Evolutionary conservation across 2,888 invertebrate species (phyloP), one percentile per base, ranked within the genome.

Genomic region (Cryptocephalus moraei): DNA sequence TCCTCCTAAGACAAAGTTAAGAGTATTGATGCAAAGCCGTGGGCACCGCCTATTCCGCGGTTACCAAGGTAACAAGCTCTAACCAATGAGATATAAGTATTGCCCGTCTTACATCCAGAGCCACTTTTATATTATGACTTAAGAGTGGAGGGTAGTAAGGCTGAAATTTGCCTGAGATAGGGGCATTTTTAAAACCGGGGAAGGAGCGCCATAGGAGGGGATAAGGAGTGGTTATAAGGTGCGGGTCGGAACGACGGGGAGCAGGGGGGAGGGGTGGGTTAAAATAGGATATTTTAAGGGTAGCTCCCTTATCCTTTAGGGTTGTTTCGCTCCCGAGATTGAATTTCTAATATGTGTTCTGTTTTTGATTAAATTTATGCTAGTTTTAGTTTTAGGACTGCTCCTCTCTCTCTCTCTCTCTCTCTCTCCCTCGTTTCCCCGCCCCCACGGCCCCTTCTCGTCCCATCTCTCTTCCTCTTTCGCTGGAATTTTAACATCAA

Each of bases 291-390:
- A 61, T 63, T 64, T 65, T 62, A 65, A 64, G 64, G 52, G 53
- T 50, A 51, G 55, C 60, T 59, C 65, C 65, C 65, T 68, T 66
- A 67, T 68, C 67, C 67, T 67, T 68, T 66, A 66, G 67, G 67
- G 67, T 62, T 65, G 64, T 67, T 68, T 66, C 62, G 59, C 62
- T 60, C 66, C 67, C 62, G 67, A 70, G 70, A 70, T 70, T 70
- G 70, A 70, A 70, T 70, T 70, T 69, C 70, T 70, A 69, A 70
- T 70, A 66, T 67, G 62, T 62, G 66, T 67, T 68, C 68, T 69
- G 70, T 70, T 70, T 70, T 70, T 70, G 70, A 70, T 70, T 70
- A 69, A 70, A 70, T 69, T 69, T 69, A 64, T 65, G 63, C 58
- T 62, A 62, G 62, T 64, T 63, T 61, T 60, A 62, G 62, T 61